Conservation (phyloP, 2,797 vertebrate species). For the Premnoplex brunnescens region DNA sequence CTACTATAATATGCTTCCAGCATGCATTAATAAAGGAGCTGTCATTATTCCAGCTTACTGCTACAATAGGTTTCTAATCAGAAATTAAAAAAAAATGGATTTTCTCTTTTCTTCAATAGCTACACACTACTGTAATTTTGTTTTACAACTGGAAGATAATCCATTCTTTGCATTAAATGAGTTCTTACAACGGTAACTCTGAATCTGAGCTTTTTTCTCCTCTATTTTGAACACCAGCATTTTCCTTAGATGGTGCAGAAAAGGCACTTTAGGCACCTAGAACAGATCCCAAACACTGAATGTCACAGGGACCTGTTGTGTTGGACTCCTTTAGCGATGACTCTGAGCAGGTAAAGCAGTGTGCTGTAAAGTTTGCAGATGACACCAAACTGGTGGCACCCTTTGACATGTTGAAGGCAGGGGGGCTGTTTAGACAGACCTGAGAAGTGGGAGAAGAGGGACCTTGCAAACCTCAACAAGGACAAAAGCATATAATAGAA, state of each 20-base stretch:
- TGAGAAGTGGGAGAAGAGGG: not conserved
- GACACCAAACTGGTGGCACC: not conserved
- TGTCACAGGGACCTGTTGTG: not conserved
- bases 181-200: not conserved
- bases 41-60: not conserved
- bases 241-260: not conserved
- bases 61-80: not conserved
- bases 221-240: not conserved
- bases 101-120: not conserved
- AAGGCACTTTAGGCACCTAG: not conserved
- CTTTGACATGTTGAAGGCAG: not conserved
- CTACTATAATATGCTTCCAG: not conserved
- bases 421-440: not conserved
- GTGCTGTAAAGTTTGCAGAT: not conserved
- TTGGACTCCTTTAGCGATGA: not conserved
- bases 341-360: not conserved
- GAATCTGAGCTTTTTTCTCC: not conserved
- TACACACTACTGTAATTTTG: not conserved
- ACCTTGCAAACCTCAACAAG: not conserved
- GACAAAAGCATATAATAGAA: not conserved
- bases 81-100: not conserved
- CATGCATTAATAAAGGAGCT: not conserved
- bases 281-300: rapidly evolving
- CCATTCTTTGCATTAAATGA: not conserved
- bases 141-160: not conserved